Percentiles rank a stretch among this genome's conserved stretches.
Evolutionary conservation across 2,797 vertebrate species (phyloP).

Genomic region (Rhinichthys osculus): DNA sequence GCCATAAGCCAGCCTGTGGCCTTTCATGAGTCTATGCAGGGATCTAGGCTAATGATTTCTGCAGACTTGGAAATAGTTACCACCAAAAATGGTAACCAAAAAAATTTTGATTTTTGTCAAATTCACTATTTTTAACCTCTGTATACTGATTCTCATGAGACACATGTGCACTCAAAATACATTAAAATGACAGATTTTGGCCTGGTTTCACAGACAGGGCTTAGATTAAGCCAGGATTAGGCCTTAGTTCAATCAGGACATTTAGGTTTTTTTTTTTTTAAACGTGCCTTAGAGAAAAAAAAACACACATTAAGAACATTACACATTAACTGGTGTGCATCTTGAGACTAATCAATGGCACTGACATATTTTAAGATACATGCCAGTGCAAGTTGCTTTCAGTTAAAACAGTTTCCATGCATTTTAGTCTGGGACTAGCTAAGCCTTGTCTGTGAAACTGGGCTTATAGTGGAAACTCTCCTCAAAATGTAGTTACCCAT

Average conservation of each 20-base stretch:
- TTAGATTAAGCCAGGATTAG: background rate
- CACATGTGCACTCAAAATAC: background rate
- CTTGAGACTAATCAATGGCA: no score
- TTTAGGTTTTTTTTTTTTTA: background rate
- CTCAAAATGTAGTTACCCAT: background rate
- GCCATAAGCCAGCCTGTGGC: background rate
- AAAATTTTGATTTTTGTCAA: slow-evolving; percentile 20
- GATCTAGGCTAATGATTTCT: slow-evolving; percentile 36
- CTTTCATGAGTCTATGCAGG: slow-evolving; percentile 24
- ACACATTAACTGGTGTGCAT: no score
- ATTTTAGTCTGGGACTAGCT: no score
- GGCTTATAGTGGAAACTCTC: no score
- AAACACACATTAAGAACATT: no score
- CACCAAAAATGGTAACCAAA: no score
- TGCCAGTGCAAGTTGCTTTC: no score
- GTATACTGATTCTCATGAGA: background rate
- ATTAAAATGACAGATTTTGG: background rate
- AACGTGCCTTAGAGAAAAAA: no score
- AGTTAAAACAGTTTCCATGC: no score
- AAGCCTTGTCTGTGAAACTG: no score
- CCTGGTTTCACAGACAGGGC: background rate
- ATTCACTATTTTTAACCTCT: background rate
- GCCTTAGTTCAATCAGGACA: background rate
- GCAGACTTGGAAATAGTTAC: slow-evolving; percentile 26
- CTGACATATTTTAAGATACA: no score